phyloP scores from a whole-genome alignment of 2,888 invertebrate genomes.

The Lycia hirtaria region DNA sequence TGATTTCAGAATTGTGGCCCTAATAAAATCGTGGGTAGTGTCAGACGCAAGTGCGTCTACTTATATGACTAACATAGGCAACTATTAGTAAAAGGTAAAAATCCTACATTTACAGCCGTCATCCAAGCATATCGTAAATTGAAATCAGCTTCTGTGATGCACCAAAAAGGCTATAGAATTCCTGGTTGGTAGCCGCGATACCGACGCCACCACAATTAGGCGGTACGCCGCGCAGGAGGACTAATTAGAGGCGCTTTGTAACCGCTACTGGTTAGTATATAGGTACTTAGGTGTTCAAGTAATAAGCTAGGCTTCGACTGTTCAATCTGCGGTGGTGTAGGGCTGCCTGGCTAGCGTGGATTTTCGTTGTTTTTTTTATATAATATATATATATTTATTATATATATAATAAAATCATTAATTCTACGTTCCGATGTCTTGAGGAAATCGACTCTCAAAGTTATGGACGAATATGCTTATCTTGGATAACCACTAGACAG shows the following conservation, averaged over 20 bases:
- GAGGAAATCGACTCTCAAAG: too few relatives aligned
- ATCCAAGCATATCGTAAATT: background rate
- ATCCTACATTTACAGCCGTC: background rate
- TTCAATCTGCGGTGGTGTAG: constrained; percentile 6
- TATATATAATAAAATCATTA: too few relatives aligned
- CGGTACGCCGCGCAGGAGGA: constrained; percentile 16
- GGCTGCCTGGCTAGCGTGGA: constrained; percentile 6
- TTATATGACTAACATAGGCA: too few relatives aligned
- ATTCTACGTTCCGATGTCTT: too few relatives aligned
- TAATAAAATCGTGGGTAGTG: too few relatives aligned
- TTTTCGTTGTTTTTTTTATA: background rate
- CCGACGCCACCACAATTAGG: constrained; percentile 8
- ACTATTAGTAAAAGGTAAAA: too few relatives aligned
- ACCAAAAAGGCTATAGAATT: constrained; percentile 2
- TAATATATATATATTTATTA: background rate
- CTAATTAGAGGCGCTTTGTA: constrained; percentile 35
- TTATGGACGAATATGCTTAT: too few relatives aligned
- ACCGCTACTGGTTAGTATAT: background rate
- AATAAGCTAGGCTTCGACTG: constrained; percentile 11
- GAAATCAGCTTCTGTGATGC: background rate
- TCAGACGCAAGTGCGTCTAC: too few relatives aligned
- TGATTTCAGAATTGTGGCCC: too few relatives aligned
- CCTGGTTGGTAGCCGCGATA: constrained; percentile 4
- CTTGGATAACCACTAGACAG: too few relatives aligned
- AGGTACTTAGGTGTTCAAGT: constrained; percentile 4